phyloP scores from a whole-genome alignment of 2,113 vertebrate genomes.

The Todiramphus saurophagus region DNA sequence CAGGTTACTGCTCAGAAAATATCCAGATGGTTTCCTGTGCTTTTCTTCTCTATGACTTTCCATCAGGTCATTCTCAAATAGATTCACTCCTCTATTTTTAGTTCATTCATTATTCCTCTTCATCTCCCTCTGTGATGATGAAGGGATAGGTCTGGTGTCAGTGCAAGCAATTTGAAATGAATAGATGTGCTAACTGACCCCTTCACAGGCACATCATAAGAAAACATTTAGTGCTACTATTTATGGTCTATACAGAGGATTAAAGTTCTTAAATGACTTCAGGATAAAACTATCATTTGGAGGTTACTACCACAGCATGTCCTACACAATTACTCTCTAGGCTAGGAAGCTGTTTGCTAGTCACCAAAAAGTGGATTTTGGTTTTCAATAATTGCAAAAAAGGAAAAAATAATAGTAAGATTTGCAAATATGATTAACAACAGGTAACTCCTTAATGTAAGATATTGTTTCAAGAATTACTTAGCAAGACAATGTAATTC shows the following conservation, averaged over 20 bases:
- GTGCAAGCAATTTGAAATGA: constrained; percentile 40
- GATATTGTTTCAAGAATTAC: not conserved
- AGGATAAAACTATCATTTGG: constrained; percentile 10
- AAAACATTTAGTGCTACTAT: constrained; percentile 22
- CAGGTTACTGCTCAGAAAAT: constrained; percentile 42
- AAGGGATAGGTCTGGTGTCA: constrained; percentile 44
- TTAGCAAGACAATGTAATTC: not conserved
- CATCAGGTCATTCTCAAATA: constrained; percentile 54
- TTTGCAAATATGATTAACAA: not conserved
- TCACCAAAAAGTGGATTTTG: not conserved
- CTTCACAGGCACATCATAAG: not conserved
- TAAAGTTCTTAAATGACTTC: constrained; percentile 6
- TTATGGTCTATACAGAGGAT: constrained; percentile 17
- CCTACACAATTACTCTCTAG: not conserved
- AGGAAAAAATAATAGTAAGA: not conserved
- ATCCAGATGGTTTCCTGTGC: constrained; percentile 32
- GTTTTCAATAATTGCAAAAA: not conserved
- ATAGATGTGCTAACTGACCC: constrained; percentile 54
- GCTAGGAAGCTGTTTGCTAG: not conserved
- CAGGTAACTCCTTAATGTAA: not conserved
- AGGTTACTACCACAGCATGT: not conserved
- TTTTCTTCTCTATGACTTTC: constrained; percentile 39
- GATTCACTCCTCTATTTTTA: constrained; percentile 59
- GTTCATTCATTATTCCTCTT: constrained; percentile 55
- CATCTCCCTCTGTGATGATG: not conserved